phyloP scores from a whole-genome alignment of 2,797 vertebrate species.

The Gallinago nigripennis region DNA sequence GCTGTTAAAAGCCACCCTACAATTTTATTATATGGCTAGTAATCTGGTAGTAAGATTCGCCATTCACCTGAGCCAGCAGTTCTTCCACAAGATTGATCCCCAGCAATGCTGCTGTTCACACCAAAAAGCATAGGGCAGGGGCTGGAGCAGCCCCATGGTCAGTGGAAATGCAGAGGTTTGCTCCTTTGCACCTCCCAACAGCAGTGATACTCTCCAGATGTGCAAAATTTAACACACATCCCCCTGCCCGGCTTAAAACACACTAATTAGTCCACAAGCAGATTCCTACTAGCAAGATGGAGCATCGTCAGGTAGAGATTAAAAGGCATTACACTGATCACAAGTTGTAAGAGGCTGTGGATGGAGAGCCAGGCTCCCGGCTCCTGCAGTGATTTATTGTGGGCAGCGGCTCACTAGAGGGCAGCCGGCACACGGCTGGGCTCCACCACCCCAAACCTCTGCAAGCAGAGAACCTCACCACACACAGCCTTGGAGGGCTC shows the following conservation, averaged over 20 bases:
- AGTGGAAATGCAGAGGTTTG: background rate
- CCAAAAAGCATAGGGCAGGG: background rate
- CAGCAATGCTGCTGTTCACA: background rate
- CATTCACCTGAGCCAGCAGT: background rate
- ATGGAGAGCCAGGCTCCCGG: rapidly evolving
- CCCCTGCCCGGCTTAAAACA: rapidly evolving
- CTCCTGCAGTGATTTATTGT: background rate
- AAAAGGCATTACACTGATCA: background rate
- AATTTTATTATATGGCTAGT: rapidly evolving
- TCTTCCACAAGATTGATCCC: background rate
- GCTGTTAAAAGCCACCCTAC: rapidly evolving
- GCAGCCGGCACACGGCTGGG: background rate
- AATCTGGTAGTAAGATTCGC: background rate
- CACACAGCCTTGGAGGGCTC: background rate
- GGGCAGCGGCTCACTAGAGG: conserved; percentile 53
- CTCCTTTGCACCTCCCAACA: rapidly evolving
- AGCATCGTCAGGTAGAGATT: background rate
- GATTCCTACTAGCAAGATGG: rapidly evolving
- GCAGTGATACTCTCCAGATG: rapidly evolving
- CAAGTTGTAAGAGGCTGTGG: rapidly evolving
- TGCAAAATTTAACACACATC: background rate
- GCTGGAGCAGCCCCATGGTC: background rate
- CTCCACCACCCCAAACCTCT: background rate
- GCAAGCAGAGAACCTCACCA: background rate
- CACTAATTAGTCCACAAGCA: rapidly evolving